phyloP scores from a whole-genome alignment of 1,140 invertebrate genomes.

The Nasonia giraulti region DNA sequence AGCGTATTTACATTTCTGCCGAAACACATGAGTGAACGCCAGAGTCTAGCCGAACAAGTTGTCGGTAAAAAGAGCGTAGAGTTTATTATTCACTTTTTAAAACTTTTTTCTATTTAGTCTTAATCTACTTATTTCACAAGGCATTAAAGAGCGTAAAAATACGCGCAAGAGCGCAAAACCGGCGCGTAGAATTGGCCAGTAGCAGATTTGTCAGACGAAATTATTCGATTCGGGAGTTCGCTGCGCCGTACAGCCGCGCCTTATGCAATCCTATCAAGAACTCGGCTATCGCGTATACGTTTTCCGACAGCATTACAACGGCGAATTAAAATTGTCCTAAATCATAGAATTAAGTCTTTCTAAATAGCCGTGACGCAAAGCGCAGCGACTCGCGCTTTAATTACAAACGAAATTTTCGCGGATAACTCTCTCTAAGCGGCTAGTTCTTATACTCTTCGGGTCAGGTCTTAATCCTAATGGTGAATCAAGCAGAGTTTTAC shows the following conservation, averaged over 20 bases:
- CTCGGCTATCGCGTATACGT: background rate
- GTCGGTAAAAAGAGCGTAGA: too few species aligned
- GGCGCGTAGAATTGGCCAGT: background rate
- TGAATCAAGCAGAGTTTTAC: background rate
- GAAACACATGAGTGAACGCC: too few species aligned
- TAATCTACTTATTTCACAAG: background rate
- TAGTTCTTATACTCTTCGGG: background rate
- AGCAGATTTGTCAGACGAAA: background rate
- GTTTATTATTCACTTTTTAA: too few species aligned
- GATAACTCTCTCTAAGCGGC: too few species aligned
- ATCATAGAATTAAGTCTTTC: slow-evolving; percentile 19
- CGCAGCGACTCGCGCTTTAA: too few species aligned
- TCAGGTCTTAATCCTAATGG: background rate
- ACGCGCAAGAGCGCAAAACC: too few species aligned
- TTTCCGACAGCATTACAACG: background rate
- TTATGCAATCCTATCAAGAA: background rate
- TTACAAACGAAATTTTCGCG: too few species aligned
- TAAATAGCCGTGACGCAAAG: background rate
- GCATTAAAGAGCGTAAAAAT: background rate
- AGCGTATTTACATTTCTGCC: background rate
- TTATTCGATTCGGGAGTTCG: background rate
- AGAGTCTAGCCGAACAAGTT: background rate
- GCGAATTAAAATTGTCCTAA: slow-evolving; percentile 5
- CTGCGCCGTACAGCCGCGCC: background rate
- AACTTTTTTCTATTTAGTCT: too few species aligned